Evolutionary conservation across 2,113 vertebrate genomes (phyloP), one percentile per base, ranked within the genome.

Genomic region (Tychaedon coryphoeus): DNA sequence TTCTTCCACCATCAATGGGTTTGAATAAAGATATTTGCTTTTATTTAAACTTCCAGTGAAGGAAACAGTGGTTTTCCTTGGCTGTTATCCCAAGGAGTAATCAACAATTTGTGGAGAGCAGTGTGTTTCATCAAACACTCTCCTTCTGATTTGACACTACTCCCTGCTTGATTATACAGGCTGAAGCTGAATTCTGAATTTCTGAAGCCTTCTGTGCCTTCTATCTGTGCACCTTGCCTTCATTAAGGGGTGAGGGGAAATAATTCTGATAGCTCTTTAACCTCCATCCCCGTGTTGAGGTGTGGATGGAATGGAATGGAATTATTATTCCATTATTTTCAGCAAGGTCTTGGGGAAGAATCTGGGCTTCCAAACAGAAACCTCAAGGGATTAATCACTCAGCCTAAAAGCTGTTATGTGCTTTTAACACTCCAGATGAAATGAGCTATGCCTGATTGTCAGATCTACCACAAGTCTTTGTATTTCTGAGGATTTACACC

Each of bases 381-480:
- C 60, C 64, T 86, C 57, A 14, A 64, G 76, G 76, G 65, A 84
- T 91, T 66, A 90, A 90, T 90, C 83, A 93, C 48, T 40, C 74
- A 47, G 43, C n/a, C 50, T 95, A 91, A 93, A 92, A 93, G 75
- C 45, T 74, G 19, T 75, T 72, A 45, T 3, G 34, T 47, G 57
- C 50, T 95, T 91, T 91, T 90, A 86, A 85, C 86, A 77, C 57
- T 36, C 64, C 57, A 87, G 62, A 91, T 90, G 10, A 96, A 93
- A 58, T 66, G 47, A 78, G 57, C 57, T 73, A 8, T 42, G 74
- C 34, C 53, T 78, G 38, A 34, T 48, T 85, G 29, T 85, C 66
- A 89, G 73, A 88, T 76, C 66, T 90, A 53, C 43, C 83, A 61
- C 85, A 85, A 88, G 61, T 15, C 73, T 92, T 90, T 79, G 57